These are phyloP conservation scores for Rhynchomys soricoides DNA, from an alignment of 2,113 vertebrate species.

Conservation along the genomic window DNA sequence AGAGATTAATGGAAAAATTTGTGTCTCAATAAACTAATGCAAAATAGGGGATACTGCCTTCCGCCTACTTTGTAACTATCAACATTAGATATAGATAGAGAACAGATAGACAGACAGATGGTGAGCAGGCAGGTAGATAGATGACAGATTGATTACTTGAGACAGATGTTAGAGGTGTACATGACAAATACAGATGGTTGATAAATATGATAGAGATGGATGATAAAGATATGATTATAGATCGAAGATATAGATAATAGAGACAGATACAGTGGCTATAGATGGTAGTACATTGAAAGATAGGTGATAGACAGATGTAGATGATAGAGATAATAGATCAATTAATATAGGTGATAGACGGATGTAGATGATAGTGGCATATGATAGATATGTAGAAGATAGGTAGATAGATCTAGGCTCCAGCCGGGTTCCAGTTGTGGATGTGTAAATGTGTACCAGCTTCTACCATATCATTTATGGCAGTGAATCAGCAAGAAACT, in stretches of 20 bases:
- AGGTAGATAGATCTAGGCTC: not conserved
- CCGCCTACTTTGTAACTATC: not conserved
- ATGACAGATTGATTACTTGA: not conserved
- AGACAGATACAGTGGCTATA: not conserved
- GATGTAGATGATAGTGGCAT: not conserved
- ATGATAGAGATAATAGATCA: not conserved
- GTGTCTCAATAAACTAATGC: not conserved
- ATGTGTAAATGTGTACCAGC: not conserved
- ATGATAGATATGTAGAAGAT: no score
- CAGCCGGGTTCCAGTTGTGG: fast-evolving
- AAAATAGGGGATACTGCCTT: not conserved
- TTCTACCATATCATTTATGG: not conserved
- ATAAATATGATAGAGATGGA: not conserved
- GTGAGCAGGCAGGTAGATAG: not conserved
- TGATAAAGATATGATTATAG: not conserved
- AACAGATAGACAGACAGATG: not conserved
- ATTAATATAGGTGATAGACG: not conserved
- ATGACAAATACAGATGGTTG: not conserved
- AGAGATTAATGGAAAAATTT: not conserved
- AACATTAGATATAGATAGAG: not conserved
- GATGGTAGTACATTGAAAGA: not conserved
- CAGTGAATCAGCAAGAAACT: not conserved
- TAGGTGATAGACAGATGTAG: no score
- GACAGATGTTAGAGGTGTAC: not conserved
- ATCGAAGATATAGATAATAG: not conserved